Conservation (phyloP, 2,797 vertebrate genomes). For the Cyprinella venusta region DNA sequence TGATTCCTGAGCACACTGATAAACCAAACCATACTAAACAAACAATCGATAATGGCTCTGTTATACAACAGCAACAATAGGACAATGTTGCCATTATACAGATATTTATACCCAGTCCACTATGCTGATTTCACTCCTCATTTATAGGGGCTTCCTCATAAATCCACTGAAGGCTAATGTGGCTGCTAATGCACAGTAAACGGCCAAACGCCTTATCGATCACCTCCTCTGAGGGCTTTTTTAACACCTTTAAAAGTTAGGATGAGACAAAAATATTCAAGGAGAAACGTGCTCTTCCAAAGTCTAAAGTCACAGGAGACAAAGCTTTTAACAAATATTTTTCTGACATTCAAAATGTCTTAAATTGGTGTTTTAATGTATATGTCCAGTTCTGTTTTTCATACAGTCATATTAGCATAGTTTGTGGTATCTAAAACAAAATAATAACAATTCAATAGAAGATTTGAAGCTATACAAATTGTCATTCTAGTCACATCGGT, state of each 20-base stretch:
- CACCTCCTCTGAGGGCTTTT: slow-evolving; percentile 79
- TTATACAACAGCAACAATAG: slow-evolving; percentile 76
- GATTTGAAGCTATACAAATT: neutral
- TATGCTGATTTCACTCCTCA: slow-evolving; percentile 68
- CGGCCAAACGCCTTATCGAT: slow-evolving; percentile 78
- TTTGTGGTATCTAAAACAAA: neutral
- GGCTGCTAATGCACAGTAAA: slow-evolving; percentile 81
- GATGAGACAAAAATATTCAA: slow-evolving; percentile 53
- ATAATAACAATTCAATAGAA: neutral
- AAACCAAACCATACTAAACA: slow-evolving; percentile 77
- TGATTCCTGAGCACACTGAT: slow-evolving; percentile 72
- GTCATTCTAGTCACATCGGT: neutral
- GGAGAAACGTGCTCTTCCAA: slow-evolving; percentile 34
- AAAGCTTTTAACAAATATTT: slow-evolving; percentile 30
- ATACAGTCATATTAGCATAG: neutral
- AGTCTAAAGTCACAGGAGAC: slow-evolving; percentile 29
- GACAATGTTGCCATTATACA: slow-evolving; percentile 72
- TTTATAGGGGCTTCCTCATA: slow-evolving; percentile 72
- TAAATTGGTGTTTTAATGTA: neutral
- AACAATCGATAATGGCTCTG: slow-evolving; percentile 81
- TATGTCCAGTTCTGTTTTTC: neutral
- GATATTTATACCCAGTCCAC: slow-evolving; percentile 76
- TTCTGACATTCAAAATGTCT: slow-evolving; percentile 12
- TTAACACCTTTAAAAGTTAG: slow-evolving; percentile 75
- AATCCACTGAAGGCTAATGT: slow-evolving; percentile 75